A percentile compares a stretch with the other conserved stretches of the same genome.
Evolutionary conservation across 2,888 invertebrate species (phyloP).

Genomic region (Plebejus argus): DNA sequence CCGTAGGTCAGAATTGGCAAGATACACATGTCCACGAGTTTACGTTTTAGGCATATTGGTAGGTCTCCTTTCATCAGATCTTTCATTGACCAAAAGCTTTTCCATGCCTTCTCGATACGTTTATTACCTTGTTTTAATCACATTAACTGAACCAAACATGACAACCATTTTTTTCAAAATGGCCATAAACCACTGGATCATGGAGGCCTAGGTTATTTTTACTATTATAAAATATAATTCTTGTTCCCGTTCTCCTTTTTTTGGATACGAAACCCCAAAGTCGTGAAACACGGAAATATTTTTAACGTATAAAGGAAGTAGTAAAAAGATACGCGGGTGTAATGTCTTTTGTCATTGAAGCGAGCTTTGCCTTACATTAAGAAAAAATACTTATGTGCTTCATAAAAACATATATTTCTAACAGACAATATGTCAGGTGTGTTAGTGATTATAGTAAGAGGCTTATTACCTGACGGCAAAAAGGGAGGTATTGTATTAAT

Average conservation of each 20-base stretch:
- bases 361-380: conserved; percentile 17
- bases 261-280: not conserved
- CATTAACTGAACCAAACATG: too few relatives aligned
- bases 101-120: too few relatives aligned
- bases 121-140: too few relatives aligned
- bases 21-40: too few relatives aligned
- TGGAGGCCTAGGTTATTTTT: too few relatives aligned
- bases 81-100: too few relatives aligned
- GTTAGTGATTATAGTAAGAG: not conserved
- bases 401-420: not conserved
- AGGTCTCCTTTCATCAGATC: too few relatives aligned
- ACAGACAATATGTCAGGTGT: not conserved
- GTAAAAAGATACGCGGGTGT: conserved; percentile 29
- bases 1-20: too few relatives aligned
- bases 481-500: not conserved
- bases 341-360: conserved; percentile 31
- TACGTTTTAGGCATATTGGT: too few relatives aligned
- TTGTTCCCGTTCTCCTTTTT: not conserved
- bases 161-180: too few relatives aligned
- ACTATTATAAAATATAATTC: too few relatives aligned
- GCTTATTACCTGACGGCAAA: not conserved
- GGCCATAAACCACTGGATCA: too few relatives aligned
- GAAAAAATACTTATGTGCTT: not conserved
- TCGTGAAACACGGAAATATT: conserved; percentile 22
- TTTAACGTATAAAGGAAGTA: conserved; percentile 29